Conservation (phyloP, 1,140 invertebrate species). For the Orussus abietinus region DNA sequence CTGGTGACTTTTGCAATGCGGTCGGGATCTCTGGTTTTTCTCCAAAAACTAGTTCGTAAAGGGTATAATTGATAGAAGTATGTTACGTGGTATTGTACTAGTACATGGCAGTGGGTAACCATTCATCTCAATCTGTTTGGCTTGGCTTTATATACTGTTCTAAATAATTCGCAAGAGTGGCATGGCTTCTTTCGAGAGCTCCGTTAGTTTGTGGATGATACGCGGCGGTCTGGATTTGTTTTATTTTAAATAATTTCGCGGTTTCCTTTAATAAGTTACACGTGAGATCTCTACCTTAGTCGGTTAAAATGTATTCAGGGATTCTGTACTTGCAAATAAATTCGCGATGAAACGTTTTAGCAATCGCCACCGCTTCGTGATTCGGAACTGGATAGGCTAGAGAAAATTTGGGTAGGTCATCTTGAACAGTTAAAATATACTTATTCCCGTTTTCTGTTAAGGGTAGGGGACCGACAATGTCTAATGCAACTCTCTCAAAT, state of each 20-base stretch:
- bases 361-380: slow-evolving; percentile 10
- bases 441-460: slow-evolving; percentile 12
- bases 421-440: slow-evolving; percentile 14
- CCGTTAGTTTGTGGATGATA: slow-evolving; percentile 36
- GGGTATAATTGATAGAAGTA: slow-evolving; percentile 27
- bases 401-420: slow-evolving; percentile 17
- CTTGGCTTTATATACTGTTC: slow-evolving; percentile 39
- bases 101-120: slow-evolving; percentile 37
- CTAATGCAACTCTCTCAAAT: slow-evolving; percentile 13
- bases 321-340: slow-evolving; percentile 14
- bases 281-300: slow-evolving; percentile 20
- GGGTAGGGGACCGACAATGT: slow-evolving; percentile 15
- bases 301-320: slow-evolving; percentile 9
- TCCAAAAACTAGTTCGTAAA: slow-evolving; percentile 34
- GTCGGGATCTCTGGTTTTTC: slow-evolving; percentile 23
- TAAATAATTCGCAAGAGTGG: slow-evolving; percentile 42
- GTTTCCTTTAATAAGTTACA: slow-evolving; percentile 27
- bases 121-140: slow-evolving; percentile 40
- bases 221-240: slow-evolving; percentile 23
- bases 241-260: slow-evolving; percentile 29
- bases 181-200: slow-evolving; percentile 39
- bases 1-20: background rate
- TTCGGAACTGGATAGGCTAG: slow-evolving; percentile 10
- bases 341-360: slow-evolving; percentile 5
- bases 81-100: slow-evolving; percentile 37